Evolutionary conservation across 1,140 invertebrate species (phyloP).

Genomic region (Lordiphosa collinella): DNA sequence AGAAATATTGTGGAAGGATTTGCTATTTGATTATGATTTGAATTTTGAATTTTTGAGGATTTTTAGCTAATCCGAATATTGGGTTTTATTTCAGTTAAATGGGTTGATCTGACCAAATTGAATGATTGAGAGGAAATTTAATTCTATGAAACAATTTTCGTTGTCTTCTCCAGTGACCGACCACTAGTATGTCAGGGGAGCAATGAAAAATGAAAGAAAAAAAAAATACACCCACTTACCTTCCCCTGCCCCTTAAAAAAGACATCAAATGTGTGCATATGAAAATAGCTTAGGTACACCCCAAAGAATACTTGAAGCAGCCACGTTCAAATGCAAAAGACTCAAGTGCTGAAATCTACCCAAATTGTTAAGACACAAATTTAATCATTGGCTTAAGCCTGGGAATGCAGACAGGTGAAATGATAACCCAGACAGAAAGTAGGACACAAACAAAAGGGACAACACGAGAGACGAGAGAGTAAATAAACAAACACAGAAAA

Average conservation of each 20-base stretch:
- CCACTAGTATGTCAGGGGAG: conserved; percentile 6
- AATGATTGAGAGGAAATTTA: neutral
- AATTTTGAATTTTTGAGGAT: conserved; percentile 28
- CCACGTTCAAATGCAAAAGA: no score
- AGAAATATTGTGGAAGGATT: conserved; percentile 23
- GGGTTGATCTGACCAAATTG: no score
- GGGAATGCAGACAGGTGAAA: no score
- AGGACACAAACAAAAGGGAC: conserved; percentile 2
- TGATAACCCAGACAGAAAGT: no score
- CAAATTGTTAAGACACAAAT: no score
- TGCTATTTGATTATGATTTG: conserved; percentile 69
- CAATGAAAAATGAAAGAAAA: conserved; percentile 9
- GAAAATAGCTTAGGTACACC: conserved; percentile 15
- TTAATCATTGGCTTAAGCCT: no score
- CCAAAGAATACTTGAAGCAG: neutral
- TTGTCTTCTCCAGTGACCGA: no score
- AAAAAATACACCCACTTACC: no score
- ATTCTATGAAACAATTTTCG: no score
- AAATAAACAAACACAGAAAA: conserved; percentile 33
- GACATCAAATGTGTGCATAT: conserved; percentile 36
- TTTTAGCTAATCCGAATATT: conserved; percentile 26
- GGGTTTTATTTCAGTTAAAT: neutral
- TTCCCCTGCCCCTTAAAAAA: neutral
- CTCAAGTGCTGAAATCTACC: no score
- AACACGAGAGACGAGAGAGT: conserved; percentile 4